Base-by-base conservation (phyloP, 2,888 invertebrate genomes). In the Pterostichus madidus region DNA sequence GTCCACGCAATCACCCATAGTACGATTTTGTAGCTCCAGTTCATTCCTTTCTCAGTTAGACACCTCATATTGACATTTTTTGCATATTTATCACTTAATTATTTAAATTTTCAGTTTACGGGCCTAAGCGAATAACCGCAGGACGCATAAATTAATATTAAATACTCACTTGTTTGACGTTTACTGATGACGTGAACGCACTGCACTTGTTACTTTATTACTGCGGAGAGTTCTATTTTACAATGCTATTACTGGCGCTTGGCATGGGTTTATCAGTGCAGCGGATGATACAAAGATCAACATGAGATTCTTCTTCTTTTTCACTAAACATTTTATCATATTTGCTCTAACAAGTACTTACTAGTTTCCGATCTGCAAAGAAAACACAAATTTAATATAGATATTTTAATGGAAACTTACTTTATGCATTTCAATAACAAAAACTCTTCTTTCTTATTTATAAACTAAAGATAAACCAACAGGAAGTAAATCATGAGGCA, bases 11-110 rank as follows among this genome's bases (percentile, higher is more conserved):
- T 35, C 17, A 17, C 24, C n/a, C 68, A 39, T 71, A 39, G 39
- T 71, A 49, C 10, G 52, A 75, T 75, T 52, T 75, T 75, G 49
- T 75, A 75, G 52, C 31, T 46, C 52, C 49, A 75, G 75, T 61
- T 59, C 81, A 59, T 81, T 81, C 75, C 81, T 24, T 71, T 81
- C 81, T 75, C 81, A 81, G 81, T 81, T 75, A 81, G 81, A 81
- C 75, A 81, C 81, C 75, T 75, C 56, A 71, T 81, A 81, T 75
- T 75, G 75, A 75, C 46, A 59, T 44, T 81, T 73, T 81, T 81
- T 81, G 81, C 81, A 81, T 81, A 75, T 81, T 81, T 75, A 81
- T 81, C 81, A 73, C 81, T 81, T 81, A 81, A 81, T 81, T 81
- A 81, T 81, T 81, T 75, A 81, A 75, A 81, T 81, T 81, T 73